These are phyloP conservation scores for Lepidotrigona ventralis DNA, from an alignment of 1,140 invertebrate genomes.

Conservation along the genomic window DNA sequence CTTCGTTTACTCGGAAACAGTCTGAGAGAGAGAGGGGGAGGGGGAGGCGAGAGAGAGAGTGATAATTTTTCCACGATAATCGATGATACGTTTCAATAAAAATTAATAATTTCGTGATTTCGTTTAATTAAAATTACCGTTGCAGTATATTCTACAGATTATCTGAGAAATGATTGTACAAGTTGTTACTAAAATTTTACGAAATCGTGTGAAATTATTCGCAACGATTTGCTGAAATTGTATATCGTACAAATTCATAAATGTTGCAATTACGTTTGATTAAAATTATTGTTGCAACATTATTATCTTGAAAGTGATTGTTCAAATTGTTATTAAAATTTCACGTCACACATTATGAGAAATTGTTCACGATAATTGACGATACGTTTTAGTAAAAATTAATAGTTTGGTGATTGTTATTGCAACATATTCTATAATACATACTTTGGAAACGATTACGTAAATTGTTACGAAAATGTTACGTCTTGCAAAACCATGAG, in stretches of 20 bases:
- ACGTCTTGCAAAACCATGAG: background rate
- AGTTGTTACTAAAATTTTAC: background rate
- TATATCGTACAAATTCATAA: too few species aligned
- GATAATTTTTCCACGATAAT: background rate
- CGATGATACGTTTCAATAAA: background rate
- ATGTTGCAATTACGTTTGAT: background rate
- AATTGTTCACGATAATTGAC: background rate
- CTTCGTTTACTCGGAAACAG: background rate
- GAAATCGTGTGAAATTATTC: background rate
- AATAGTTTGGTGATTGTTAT: background rate
- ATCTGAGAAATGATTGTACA: background rate
- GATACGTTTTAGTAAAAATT: background rate
- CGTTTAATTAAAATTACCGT: background rate
- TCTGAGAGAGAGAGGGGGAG: too few species aligned
- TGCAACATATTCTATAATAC: too few species aligned
- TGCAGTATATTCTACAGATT: background rate
- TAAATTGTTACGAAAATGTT: background rate
- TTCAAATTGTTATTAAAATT: background rate
- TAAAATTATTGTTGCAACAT: background rate
- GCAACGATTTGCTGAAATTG: background rate
- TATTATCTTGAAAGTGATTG: background rate
- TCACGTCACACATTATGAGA: background rate
- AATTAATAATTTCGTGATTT: background rate
- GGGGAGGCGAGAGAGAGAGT: too few species aligned
- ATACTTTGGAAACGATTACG: background rate